Base-by-base conservation (phyloP, 2,113 vertebrate species). In the Phainopepla nitens region DNA sequence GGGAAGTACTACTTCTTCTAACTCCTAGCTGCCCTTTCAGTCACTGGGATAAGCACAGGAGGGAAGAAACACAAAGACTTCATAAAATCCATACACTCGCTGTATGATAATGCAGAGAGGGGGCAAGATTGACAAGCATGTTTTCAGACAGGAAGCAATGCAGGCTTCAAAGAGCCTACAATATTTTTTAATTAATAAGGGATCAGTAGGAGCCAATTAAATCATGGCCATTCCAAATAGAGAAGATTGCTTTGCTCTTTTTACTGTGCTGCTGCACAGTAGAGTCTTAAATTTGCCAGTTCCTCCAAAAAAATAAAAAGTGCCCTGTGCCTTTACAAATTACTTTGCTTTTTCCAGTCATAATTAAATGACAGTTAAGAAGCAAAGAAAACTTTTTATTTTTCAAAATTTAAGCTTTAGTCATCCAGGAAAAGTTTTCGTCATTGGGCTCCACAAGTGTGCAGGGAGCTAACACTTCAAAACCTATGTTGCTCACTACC, bases 161-260 rank as follows among this genome's bases (percentile, higher is more conserved):
- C 45, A 75, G 33, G 53, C 57, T 91, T 95, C 94, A 95, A 94
- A 96, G 78, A 95, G 57, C 45, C 57, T 89, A 49, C 69, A 85
- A 65, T 73, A 85, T 87, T 90, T 94, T 96, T 93, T 88, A 96
- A 95, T 91, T 94, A 94, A 87, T 94, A 90, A 90, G 62, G 54
- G 36, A 92, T 92, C 95, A 91, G 79, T 88, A 86, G 90, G 64
- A 97, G 62, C 68, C 87, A 91, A 94, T 95, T 96, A 97, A 91
- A 76, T 79, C 75, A 51, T 79, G 58, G 17, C 21, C 20, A 35
- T 88, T 95, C 62, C 66, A 90, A 95, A 91, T 6, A 72, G 42
- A 80, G 35, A 69, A 58, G 44, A 80, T 65, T 73, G 66, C 54
- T 82, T 90, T 97, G 80, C 78, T 82, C 54, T 87, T 94, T 84